Base-by-base conservation (phyloP, 1,140 invertebrate genomes). In the Reticulitermes speratus region DNA sequence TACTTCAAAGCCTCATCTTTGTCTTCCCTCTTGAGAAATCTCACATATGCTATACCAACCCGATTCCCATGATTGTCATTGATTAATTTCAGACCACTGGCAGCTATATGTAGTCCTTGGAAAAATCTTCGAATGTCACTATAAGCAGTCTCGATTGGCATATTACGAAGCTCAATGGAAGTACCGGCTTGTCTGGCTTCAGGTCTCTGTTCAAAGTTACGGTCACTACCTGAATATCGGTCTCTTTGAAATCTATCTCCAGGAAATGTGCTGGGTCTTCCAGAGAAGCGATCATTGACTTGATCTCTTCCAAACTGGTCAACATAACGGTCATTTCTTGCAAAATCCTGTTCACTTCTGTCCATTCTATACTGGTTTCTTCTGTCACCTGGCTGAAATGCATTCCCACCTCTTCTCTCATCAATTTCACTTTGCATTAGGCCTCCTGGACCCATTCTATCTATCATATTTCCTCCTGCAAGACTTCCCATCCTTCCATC, bases 61-160 rank as follows among this genome's bases (percentile, higher is more conserved):
- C 96, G 93, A 45, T 95, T 94, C 0, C 97, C 97, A 87, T 95
- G 93, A 23, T 94, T 93, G 88, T 97, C 96, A 89, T 95, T 96
- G 16, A 97, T 94, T 88, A 98, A 92, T 90, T 98, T 98, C 52
- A 98, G 94, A 8, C 97, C 96, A 89, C 96, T 95, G 87, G 95
- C 95, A 19, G 95, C 94, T 69, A 98, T 96, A 88, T 94, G 94
- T 84, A 95, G 93, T 16, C 94, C 94, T 11, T 94, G 92, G 89
- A 98, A 98, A 87, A 97, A 96, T 85, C 95, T 93, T 21, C 96
- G 92, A 0, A 98, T 91, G 89, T 98, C 97, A 38, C 94, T 93
- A 89, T 97, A 96, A n/a, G 93, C 94, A 0, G 95, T 93, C 86
- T 92, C 94, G 30, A 92, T 90, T 2, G 94, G 93, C 89, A 96